These are phyloP conservation scores for Catocala nupta DNA, from an alignment of 2,888 invertebrate species.

Conservation along the genomic window DNA sequence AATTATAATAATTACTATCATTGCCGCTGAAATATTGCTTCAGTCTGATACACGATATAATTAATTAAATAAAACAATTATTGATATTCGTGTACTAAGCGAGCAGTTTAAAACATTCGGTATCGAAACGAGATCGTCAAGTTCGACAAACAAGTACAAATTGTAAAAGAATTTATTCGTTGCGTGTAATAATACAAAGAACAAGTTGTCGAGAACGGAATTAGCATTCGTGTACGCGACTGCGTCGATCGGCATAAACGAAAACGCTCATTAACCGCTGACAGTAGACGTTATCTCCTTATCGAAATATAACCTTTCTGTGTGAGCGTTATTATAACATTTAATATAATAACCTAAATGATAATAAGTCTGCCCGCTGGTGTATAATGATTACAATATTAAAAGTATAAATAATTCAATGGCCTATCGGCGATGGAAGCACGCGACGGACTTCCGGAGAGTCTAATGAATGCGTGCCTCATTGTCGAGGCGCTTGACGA, in stretches of 20 bases:
- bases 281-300: conserved; percentile 76
- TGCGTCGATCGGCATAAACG: conserved; percentile 54
- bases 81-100: conserved; percentile 31
- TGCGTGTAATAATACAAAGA: conserved; percentile 66
- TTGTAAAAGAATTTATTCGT: conserved; percentile 73
- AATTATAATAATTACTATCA: background rate
- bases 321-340: conserved; percentile 81
- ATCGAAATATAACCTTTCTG: conserved; percentile 81
- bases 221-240: conserved; percentile 68
- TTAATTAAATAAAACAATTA: conserved; percentile 27
- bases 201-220: conserved; percentile 66
- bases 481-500: conserved; percentile 71
- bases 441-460: conserved; percentile 85
- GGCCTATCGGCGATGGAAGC: conserved; percentile 80
- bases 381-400: conserved; percentile 86
- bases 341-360: conserved; percentile 85
- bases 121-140: conserved; percentile 67
- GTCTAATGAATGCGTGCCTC: conserved; percentile 76
- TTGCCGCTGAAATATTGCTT: background rate
- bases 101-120: conserved; percentile 51
- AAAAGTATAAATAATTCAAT: conserved; percentile 87
- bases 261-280: conserved; percentile 73
- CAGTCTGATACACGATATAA: conserved; percentile 4
- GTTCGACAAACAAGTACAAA: conserved; percentile 79
- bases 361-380: conserved; percentile 79